phyloP scores from a whole-genome alignment of 1,140 invertebrate genomes.

The Sminthurinus signatus region DNA sequence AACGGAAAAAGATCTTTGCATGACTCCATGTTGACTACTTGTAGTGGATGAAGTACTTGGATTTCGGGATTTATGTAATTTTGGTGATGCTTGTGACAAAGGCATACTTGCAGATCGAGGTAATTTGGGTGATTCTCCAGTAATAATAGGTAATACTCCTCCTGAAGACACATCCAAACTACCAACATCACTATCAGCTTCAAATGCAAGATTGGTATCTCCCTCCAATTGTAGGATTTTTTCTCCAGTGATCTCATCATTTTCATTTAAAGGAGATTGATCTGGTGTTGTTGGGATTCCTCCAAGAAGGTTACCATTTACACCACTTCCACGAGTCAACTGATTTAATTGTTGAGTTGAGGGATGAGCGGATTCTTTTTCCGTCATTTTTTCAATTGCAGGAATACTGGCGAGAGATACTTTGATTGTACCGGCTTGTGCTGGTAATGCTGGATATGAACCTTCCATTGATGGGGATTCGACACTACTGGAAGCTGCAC shows the following conservation, averaged over 20 bases:
- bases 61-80: conserved; percentile 11
- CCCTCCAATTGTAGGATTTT: neutral
- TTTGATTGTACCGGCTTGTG: conserved; percentile 59
- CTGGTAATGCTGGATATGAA: conserved; percentile 73
- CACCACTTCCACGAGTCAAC: conserved; percentile 41
- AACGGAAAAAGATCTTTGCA: conserved; percentile 38
- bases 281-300: too few species aligned
- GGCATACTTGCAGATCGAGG: conserved; percentile 36
- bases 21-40: conserved; percentile 14
- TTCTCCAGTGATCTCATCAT: neutral
- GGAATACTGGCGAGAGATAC: conserved; percentile 40
- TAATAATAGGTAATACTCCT: neutral
- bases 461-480: conserved; percentile 66
- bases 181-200: neutral
- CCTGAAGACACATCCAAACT: neutral
- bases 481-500: conserved; percentile 43
- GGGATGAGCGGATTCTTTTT: conserved; percentile 82
- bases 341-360: conserved; percentile 45
- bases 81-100: conserved; percentile 12
- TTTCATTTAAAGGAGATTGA: neutral
- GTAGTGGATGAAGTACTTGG: conserved; percentile 7
- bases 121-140: conserved; percentile 13
- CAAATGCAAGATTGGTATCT: conserved; percentile 2
- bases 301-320: conserved; percentile 24
- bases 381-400: conserved; percentile 89